Evolutionary conservation across 2,113 vertebrate species (phyloP).

Genomic region (Ammodytes marinus): DNA sequence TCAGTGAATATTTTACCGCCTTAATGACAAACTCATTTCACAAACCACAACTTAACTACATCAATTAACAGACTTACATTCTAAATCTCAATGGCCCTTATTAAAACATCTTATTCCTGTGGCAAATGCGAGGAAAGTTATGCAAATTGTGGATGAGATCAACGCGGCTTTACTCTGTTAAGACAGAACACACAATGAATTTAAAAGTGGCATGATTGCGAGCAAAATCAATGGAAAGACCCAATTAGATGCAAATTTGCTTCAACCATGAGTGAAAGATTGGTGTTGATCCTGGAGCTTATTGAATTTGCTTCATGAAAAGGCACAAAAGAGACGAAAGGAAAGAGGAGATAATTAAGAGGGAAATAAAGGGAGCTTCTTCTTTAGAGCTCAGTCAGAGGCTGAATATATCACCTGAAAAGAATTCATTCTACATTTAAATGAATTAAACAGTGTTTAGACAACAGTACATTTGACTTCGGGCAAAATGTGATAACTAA

Average conservation of each 20-base stretch:
- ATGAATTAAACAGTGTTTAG: too few species aligned
- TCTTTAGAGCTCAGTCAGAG: too few species aligned
- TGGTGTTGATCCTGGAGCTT: too few species aligned
- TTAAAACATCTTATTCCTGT: too few species aligned
- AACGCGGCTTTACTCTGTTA: background rate
- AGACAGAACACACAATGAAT: background rate
- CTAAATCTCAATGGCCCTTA: too few species aligned
- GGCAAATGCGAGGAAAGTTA: too few species aligned
- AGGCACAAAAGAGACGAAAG: background rate
- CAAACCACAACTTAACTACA: background rate
- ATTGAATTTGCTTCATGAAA: background rate
- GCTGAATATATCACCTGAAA: too few species aligned
- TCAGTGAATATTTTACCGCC: background rate
- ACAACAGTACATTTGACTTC: too few species aligned
- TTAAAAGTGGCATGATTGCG: background rate
- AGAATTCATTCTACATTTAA: too few species aligned
- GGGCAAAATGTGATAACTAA: too few species aligned
- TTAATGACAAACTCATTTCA: background rate
- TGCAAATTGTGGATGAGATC: background rate
- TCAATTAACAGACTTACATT: background rate
- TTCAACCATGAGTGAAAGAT: background rate
- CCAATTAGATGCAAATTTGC: background rate
- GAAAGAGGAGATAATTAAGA: too few species aligned
- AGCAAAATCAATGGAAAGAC: background rate
- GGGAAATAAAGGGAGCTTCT: too few species aligned